phyloP scores from a whole-genome alignment of 1,140 invertebrate genomes.

The Zaprionus ornatus region DNA sequence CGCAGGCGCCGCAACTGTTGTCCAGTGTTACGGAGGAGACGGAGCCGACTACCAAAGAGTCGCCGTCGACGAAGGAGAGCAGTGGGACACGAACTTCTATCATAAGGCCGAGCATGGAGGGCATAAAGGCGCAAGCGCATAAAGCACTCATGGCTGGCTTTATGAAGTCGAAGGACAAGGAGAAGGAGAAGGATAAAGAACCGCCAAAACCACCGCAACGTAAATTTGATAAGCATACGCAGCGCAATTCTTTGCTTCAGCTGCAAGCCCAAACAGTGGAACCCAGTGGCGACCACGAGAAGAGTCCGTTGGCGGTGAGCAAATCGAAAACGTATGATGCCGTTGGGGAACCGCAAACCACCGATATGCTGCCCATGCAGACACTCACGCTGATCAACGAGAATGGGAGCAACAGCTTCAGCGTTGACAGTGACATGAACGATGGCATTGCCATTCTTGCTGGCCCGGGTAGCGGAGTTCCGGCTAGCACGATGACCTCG shows the following conservation, averaged over 20 bases:
- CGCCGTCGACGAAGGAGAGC: conserved; percentile 70
- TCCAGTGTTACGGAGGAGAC: conserved; percentile 78
- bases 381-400: conserved; percentile 74
- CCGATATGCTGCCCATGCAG: conserved; percentile 74
- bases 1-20: conserved; percentile 69
- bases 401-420: conserved; percentile 78
- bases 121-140: conserved; percentile 80
- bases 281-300: conserved; percentile 45
- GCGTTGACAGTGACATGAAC: conserved; percentile 73
- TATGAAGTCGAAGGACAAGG: conserved; percentile 82
- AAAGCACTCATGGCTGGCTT: conserved; percentile 82
- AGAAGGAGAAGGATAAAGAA: conserved; percentile 77
- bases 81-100: conserved; percentile 73
- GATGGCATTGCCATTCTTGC: conserved; percentile 49
- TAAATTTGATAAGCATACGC: conserved; percentile 80
- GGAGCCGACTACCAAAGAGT: conserved; percentile 61
- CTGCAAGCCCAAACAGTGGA: conserved; percentile 64
- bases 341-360: conserved; percentile 45
- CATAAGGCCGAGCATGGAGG: conserved; percentile 81
- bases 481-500: conserved; percentile 33
- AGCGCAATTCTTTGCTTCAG: conserved; percentile 79
- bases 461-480: conserved; percentile 24
- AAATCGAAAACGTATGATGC: conserved; percentile 61
- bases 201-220: conserved; percentile 80
- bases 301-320: conserved; percentile 47